A percentile compares a stretch with the other conserved stretches of the same genome.
phyloP scores from a whole-genome alignment of 2,797 vertebrate species.

The Gallinago stenura region DNA sequence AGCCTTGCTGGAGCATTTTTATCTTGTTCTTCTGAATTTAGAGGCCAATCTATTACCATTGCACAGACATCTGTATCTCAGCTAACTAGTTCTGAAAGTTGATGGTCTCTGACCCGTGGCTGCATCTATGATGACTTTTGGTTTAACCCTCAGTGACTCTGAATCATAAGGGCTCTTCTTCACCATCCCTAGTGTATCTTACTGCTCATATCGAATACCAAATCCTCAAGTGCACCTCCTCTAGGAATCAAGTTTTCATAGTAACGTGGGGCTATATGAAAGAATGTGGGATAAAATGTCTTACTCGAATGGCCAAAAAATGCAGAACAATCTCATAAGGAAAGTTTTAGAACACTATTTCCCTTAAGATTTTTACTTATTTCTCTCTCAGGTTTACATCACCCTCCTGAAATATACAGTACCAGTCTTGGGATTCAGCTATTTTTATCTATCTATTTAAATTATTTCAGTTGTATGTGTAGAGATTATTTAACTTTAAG shows the following conservation, averaged over 20 bases:
- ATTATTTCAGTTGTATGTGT: background rate
- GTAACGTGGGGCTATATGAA: background rate
- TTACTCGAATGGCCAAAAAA: background rate
- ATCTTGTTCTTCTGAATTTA: background rate
- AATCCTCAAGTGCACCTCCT: background rate
- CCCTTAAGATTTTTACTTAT: background rate
- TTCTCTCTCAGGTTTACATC: background rate
- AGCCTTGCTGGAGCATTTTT: background rate
- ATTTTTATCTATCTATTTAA: background rate
- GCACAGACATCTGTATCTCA: background rate
- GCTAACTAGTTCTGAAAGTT: background rate
- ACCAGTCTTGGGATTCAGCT: background rate
- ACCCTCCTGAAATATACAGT: background rate
- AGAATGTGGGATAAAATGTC: background rate
- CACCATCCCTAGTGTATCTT: background rate
- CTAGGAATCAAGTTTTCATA: background rate
- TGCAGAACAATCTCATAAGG: background rate
- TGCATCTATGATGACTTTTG: background rate
- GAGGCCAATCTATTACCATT: background rate
- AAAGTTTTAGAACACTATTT: background rate
- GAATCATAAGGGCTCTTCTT: background rate
- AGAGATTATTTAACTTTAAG: background rate
- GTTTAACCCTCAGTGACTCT: background rate
- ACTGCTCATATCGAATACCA: background rate
- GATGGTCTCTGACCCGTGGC: background rate